phyloP scores from a whole-genome alignment of 2,113 vertebrate genomes.

The Calyptommatus sinebrachiatus region DNA sequence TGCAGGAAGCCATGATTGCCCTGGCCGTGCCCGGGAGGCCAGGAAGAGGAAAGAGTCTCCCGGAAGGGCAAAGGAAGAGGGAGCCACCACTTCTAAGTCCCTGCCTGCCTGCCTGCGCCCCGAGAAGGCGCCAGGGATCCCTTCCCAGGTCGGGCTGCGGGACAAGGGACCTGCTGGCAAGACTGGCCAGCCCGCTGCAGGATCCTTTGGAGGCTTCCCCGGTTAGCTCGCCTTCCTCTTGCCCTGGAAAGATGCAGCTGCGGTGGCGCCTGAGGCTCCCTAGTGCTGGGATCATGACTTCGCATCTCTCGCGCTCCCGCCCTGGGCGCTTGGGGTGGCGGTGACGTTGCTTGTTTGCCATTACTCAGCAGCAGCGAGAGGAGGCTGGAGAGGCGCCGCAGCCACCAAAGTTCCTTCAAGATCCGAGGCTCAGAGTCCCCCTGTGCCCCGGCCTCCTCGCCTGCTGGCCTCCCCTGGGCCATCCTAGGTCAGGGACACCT shows the following conservation, averaged over 20 bases:
- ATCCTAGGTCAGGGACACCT: neutral
- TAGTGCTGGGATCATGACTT: constrained; percentile 5
- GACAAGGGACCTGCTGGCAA: neutral
- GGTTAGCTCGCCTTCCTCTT: neutral
- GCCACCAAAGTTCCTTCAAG: neutral
- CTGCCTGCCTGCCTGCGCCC: neutral
- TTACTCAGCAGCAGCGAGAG: constrained; percentile 20
- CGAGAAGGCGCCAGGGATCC: too few species aligned
- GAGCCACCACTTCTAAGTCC: neutral
- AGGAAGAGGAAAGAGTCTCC: too few species aligned
- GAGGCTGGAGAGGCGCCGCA: neutral
- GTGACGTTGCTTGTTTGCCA: constrained; percentile 6
- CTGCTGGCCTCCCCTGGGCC: neutral
- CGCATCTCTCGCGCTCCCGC: neutral
- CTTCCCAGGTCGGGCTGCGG: neutral
- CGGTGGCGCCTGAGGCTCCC: neutral
- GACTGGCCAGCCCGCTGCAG: too few species aligned
- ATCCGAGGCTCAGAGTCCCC: neutral
- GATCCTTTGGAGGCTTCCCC: neutral
- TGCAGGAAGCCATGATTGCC: neutral
- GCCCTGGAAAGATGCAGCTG: neutral
- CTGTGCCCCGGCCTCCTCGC: neutral
- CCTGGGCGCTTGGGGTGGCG: neutral
- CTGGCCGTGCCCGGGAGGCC: neutral
- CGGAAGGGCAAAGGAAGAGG: too few species aligned